Conservation (phyloP, 1,140 invertebrate species). For the Drosophila jambulina region DNA sequence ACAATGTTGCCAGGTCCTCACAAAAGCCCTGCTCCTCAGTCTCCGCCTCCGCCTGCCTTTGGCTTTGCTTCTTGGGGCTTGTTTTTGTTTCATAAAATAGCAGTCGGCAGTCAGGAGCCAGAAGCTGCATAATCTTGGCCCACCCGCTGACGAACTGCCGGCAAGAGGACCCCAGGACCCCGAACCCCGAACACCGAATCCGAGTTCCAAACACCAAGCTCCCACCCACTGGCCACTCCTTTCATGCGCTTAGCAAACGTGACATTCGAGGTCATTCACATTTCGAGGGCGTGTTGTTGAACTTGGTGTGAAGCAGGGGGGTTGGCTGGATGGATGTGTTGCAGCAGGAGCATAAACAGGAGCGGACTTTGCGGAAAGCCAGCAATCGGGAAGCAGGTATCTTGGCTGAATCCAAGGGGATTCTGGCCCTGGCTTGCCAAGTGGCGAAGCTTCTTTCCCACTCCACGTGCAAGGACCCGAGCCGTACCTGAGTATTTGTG, state of each 20-base stretch:
- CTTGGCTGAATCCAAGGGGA: conserved; percentile 22
- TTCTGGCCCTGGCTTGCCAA: conserved; percentile 7
- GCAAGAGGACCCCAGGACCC: not conserved
- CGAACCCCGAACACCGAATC: not conserved
- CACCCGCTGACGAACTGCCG: conserved; percentile 64
- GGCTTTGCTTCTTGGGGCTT: conserved; percentile 52
- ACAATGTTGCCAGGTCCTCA: conserved; percentile 65
- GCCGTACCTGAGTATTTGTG: conserved; percentile 9
- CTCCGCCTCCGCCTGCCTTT: conserved; percentile 1
- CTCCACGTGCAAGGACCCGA: not conserved
- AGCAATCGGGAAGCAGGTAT: conserved; percentile 18
- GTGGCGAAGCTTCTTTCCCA: not conserved
- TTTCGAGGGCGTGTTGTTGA: conserved; percentile 84
- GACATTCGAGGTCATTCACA: conserved; percentile 84
- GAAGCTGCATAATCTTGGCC: conserved; percentile 73
- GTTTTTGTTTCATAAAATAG: conserved; percentile 75
- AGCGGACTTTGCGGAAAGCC: conserved; percentile 32
- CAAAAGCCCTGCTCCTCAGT: conserved; percentile 35
- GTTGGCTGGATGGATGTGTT: not conserved
- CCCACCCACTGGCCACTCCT: conserved; percentile 27
- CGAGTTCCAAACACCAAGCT: not conserved
- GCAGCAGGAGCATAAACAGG: conserved; percentile 27
- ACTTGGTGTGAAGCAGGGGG: conserved; percentile 61
- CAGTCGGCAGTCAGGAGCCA: conserved; percentile 57
- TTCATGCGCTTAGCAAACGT: conserved; percentile 65